Conservation (phyloP, 2,797 vertebrate species). For the Sebastes minor region DNA sequence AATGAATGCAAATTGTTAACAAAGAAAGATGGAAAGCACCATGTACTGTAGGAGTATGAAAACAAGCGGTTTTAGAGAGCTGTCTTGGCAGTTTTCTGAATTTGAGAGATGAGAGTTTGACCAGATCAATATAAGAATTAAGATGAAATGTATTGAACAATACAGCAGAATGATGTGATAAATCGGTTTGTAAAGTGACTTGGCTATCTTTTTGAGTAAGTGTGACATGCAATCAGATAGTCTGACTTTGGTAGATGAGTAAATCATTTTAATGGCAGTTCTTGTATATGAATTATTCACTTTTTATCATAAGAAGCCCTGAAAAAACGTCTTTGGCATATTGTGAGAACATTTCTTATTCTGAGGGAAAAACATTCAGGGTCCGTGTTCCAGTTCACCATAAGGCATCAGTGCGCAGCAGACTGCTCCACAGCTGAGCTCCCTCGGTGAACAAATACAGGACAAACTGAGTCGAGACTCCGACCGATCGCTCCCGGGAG, state of each 20-base stretch:
- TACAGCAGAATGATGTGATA: not conserved
- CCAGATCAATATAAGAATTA: not conserved
- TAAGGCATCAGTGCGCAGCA: not conserved
- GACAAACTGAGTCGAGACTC: not conserved
- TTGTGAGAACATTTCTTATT: not conserved
- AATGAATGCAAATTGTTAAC: not conserved
- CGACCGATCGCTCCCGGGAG: not conserved
- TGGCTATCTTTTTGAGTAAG: not conserved
- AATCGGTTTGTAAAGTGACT: not conserved
- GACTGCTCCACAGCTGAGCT: slow-evolving; percentile 39
- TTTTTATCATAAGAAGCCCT: not conserved
- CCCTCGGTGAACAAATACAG: not conserved
- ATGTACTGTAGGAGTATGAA: not conserved
- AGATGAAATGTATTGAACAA: not conserved
- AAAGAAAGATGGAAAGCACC: not conserved
- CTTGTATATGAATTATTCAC: not conserved
- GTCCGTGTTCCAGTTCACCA: not conserved
- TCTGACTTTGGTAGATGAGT: no score
- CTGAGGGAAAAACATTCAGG: not conserved
- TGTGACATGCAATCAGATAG: not conserved
- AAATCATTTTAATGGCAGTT: not conserved
- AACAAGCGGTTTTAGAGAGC: not conserved
- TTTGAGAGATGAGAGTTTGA: not conserved
- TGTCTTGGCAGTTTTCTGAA: not conserved
- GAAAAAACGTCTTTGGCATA: not conserved